Conservation (phyloP, 35 echinoderm and acorn worm genomes). For the Lytechinus variegatus region DNA sequence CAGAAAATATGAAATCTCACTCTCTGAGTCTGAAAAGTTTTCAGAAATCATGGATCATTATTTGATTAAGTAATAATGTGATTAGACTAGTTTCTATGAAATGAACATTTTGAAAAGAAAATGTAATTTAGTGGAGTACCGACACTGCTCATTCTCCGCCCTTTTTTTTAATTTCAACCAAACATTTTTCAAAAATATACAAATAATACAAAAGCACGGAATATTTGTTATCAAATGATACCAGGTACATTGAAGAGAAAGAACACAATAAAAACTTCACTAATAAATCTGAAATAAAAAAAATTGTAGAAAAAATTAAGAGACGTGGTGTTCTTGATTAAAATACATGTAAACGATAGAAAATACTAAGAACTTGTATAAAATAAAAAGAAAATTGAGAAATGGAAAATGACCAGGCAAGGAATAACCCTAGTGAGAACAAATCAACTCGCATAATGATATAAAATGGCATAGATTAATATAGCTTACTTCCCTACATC, state of each 20-base stretch:
- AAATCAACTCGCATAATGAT: not conserved
- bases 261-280: not conserved
- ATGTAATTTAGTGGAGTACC: too few relatives aligned
- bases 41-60: too few relatives aligned
- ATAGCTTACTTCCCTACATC: not conserved
- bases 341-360: not conserved
- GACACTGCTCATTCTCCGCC: too few relatives aligned
- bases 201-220: not conserved
- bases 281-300: not conserved
- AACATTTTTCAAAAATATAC: not conserved
- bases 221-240: not conserved
- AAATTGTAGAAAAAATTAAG: not conserved
- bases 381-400: not conserved
- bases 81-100: too few relatives aligned
- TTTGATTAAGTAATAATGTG: too few relatives aligned
- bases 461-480: not conserved
- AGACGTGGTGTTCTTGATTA: not conserved
- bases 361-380: not conserved
- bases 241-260: not conserved
- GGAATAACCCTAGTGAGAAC: too few relatives aligned
- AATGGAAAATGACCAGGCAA: not conserved
- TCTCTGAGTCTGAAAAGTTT: too few relatives aligned
- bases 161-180: not conserved
- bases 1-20: too few relatives aligned
- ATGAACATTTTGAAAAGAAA: too few relatives aligned